Percentiles rank a stretch among this genome's conserved stretches.
phyloP scores from a whole-genome alignment of 2,797 vertebrate genomes.

The Gadopsis marmoratus region DNA sequence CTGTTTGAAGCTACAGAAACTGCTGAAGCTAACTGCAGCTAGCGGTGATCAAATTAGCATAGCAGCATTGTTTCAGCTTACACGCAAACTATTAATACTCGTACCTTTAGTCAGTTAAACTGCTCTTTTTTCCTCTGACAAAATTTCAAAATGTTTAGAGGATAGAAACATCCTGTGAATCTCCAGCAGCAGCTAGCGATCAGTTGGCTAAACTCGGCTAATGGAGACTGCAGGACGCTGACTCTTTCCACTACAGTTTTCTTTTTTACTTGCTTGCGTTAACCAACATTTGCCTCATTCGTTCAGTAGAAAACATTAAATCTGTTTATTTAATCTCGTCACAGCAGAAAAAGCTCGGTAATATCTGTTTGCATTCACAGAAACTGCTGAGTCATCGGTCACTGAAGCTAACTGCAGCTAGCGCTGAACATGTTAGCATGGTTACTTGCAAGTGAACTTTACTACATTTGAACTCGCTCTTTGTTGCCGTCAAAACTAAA shows the following conservation, averaged over 20 bases:
- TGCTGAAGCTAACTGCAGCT: constrained; percentile 10
- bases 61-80: not conserved
- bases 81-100: not conserved
- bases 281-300: no score
- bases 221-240: no score
- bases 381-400: constrained; percentile 4
- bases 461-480: not conserved
- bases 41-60: not conserved
- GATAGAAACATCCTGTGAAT: not conserved
- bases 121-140: not conserved
- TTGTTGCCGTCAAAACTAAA: not conserved
- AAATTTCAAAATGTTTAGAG: not conserved
- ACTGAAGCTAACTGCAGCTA: constrained; percentile 7
- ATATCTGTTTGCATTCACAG: not conserved
- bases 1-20: not conserved
- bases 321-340: no score
- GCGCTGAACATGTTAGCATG: not conserved
- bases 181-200: not conserved
- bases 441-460: not conserved
- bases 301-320: no score
- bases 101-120: not conserved
- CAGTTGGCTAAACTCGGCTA: not conserved
- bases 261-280: no score
- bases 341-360: not conserved
- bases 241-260: no score